Percentiles rank a stretch among this genome's conserved stretches.
Evolutionary conservation across 2,113 vertebrate genomes (phyloP).

Genomic region (Patagioenas fasciata): DNA sequence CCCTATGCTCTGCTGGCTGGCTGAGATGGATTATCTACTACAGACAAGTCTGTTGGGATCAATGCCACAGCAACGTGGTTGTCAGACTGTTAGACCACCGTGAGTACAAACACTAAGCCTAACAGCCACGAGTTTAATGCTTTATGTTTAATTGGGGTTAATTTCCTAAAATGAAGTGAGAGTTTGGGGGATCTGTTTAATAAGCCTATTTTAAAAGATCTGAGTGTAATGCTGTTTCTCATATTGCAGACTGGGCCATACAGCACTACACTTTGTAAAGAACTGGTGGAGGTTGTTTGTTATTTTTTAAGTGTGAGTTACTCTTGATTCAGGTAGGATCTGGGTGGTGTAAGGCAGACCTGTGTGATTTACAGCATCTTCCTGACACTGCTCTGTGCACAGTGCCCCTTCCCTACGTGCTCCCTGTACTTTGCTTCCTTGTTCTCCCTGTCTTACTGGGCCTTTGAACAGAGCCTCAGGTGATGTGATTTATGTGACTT

Average conservation of each 20-base stretch:
- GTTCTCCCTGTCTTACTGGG: neutral
- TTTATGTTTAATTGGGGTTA: neutral
- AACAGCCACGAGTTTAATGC: neutral
- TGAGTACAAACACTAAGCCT: neutral
- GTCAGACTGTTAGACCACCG: neutral
- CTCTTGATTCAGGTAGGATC: neutral
- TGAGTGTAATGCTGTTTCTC: neutral
- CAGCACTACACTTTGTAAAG: neutral
- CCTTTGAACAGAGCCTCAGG: neutral
- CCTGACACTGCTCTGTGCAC: neutral
- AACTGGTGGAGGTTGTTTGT: neutral
- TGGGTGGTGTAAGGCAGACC: neutral
- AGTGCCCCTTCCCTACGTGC: accelerated
- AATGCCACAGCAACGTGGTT: neutral
- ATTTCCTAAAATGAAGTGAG: neutral
- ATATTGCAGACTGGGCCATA: neutral
- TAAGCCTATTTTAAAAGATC: neutral
- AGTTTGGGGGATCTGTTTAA: neutral
- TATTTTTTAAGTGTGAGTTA: neutral
- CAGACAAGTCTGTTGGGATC: neutral
- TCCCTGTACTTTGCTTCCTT: neutral
- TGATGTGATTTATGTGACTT: neutral
- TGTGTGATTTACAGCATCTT: neutral
- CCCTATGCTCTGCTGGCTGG: neutral
- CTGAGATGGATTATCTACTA: neutral